Evolutionary conservation across 2,797 vertebrate genomes (phyloP).

Genomic region (Enteromius viviparus): DNA sequence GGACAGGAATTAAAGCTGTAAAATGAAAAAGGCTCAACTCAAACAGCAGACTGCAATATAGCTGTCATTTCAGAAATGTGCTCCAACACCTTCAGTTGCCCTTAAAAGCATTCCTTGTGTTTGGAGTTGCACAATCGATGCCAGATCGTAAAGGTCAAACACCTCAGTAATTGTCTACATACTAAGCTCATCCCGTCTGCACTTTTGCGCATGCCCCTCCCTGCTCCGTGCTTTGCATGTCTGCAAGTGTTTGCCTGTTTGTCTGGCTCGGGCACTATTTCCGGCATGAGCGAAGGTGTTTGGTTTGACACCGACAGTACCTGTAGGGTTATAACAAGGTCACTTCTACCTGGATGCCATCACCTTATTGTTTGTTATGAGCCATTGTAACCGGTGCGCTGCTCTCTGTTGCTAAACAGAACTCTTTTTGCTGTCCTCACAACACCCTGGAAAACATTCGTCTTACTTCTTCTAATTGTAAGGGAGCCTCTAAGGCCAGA

Average conservation of each 20-base stretch:
- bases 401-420: constrained; percentile 21
- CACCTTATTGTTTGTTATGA: constrained; percentile 21
- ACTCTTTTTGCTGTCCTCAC: constrained; percentile 41
- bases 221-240: constrained; percentile 47
- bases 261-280: constrained; percentile 52
- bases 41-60: not conserved
- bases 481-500: not conserved
- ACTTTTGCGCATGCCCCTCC: constrained; percentile 35
- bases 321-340: constrained; percentile 30
- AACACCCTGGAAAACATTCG: constrained; percentile 11
- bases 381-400: not conserved
- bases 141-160: not conserved
- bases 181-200: constrained; percentile 47
- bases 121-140: not conserved
- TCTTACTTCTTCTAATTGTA: constrained; percentile 32
- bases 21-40: not conserved
- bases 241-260: constrained; percentile 43
- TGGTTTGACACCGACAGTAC: constrained; percentile 48
- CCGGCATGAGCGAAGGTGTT: constrained; percentile 46
- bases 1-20: constrained; percentile 21
- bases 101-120: not conserved
- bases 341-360: constrained; percentile 24
- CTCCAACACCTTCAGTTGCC: constrained; percentile 21
- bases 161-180: constrained; percentile 51
- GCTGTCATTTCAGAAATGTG: constrained; percentile 30